These are phyloP conservation scores for Picus viridis DNA, from an alignment of 2,797 vertebrate species.

Conservation along the genomic window DNA sequence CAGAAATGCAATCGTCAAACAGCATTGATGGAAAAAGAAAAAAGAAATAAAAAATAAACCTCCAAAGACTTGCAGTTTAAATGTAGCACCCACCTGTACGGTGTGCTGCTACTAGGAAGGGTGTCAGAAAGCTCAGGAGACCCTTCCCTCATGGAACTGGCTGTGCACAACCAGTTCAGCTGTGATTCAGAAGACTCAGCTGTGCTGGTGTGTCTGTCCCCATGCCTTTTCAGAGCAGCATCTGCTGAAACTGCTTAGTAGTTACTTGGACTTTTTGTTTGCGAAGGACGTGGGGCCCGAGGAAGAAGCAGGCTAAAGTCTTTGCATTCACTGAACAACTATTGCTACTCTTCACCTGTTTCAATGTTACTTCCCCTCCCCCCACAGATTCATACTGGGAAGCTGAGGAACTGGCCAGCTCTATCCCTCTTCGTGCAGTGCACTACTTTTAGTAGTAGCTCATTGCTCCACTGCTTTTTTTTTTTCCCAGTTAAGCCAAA, in stretches of 20 bases:
- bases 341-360: background rate
- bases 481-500: background rate
- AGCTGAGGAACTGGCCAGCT: background rate
- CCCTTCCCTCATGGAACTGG: background rate
- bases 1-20: background rate
- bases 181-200: background rate
- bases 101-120: background rate
- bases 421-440: background rate
- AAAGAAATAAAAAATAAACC: background rate
- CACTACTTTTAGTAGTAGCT: background rate
- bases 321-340: background rate
- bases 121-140: background rate
- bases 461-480: background rate
- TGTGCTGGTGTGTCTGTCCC: background rate
- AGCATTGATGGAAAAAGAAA: background rate
- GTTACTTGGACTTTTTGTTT: background rate
- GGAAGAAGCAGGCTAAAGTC: background rate
- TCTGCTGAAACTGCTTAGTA: background rate
- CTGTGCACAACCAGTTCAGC: background rate
- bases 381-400: background rate
- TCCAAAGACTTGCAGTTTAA: background rate
- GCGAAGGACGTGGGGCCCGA: background rate
- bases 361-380: fast-evolving
- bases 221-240: background rate
- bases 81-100: background rate